Evolutionary conservation across 2,113 vertebrate genomes (phyloP).

Genomic region (Anas platyrhynchos): DNA sequence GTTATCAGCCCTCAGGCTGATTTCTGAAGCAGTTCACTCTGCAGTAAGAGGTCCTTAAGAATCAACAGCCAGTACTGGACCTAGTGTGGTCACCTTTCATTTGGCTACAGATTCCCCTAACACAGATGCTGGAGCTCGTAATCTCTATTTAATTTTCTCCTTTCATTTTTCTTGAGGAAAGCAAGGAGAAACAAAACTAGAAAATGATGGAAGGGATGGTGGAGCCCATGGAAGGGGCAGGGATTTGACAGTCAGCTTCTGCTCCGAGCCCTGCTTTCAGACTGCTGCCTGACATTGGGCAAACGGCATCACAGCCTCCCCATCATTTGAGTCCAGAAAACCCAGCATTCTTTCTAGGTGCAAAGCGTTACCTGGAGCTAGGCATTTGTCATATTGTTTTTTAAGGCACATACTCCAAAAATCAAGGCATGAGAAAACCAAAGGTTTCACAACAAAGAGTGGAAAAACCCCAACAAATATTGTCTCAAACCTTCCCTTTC

Average conservation of each 20-base stretch:
- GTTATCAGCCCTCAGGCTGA: background rate
- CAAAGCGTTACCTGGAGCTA: background rate
- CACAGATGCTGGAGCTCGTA: background rate
- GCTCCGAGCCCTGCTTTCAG: background rate
- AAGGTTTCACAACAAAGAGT: constrained; percentile 5
- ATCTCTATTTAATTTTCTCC: background rate
- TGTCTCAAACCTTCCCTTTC: background rate
- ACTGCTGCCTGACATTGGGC: background rate
- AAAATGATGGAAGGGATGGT: background rate
- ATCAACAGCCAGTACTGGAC: background rate
- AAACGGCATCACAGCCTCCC: background rate
- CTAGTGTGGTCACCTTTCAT: background rate
- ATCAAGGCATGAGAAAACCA: background rate
- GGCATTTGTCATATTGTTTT: background rate
- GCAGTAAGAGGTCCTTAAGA: background rate
- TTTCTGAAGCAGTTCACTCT: background rate
- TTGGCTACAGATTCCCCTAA: background rate
- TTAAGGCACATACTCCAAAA: background rate
- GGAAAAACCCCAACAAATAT: constrained; percentile 19
- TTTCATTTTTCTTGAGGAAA: background rate
- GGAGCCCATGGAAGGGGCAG: background rate
- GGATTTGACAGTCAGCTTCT: background rate
- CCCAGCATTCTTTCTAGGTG: background rate
- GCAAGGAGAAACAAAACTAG: background rate
- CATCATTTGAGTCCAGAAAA: background rate